Evolutionary conservation across 2,888 invertebrate genomes (phyloP), one percentile per base, ranked within the genome.

Genomic region (Brachyptera putata): DNA sequence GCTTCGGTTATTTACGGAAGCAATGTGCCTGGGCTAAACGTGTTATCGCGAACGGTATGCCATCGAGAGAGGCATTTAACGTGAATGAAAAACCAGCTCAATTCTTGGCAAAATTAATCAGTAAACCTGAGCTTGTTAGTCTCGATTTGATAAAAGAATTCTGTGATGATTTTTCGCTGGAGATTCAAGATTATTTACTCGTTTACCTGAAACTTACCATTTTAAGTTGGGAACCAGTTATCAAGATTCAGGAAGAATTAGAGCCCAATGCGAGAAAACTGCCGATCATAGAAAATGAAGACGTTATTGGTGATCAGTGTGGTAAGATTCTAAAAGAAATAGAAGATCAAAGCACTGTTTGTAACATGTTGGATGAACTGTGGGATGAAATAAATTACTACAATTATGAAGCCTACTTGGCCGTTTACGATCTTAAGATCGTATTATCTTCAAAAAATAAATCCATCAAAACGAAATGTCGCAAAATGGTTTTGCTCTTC

Each of bases 331-430:
- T 53, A 7, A 30, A 36, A 1, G 22, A 36, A 18, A 34, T 53
- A 2, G 24, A 30, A 21, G 21, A 18, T 36, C 5, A 36, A 1
- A 16, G 36, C 21, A 22, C 21, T 13, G 34, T 53, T 13, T 30
- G 3, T 21, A 34, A 36, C 3, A 36, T 22, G 22, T 22, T 53
- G 4, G 53, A 36, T 9, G 7, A 34, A 30, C 13, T 36, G 18
- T 34, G 16, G 53, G 22, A 30, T 22, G 67, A 78, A 76, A 70
- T 78, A 0, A 79, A 79, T 68, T 76, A 75, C 63, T 81, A 80
- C 67, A 72, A 80, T 64, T 80, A 80, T 62, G 81, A 81, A 71
- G 75, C 78, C 3, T 79, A 77, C 64, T 67, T 74, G 22, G 74
- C 76, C 16, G 73, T 80, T 43, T 68, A 78, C 61, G 71, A 75